Base-by-base conservation (phyloP, 2,797 vertebrate genomes). In the Intellagama lesueurii region DNA sequence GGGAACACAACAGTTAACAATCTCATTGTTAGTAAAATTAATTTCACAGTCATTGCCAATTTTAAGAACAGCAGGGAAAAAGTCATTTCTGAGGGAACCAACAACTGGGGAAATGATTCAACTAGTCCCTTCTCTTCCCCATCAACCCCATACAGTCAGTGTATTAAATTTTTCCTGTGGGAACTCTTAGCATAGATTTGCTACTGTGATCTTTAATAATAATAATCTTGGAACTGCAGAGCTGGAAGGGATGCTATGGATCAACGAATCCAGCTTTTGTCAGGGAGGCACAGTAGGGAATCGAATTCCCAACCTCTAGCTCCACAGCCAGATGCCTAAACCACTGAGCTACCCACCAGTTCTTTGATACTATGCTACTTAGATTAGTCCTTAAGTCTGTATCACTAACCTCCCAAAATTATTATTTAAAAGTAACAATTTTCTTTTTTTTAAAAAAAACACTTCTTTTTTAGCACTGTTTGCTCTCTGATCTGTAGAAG, bases 351-450 rank as follows among this genome's bases (percentile, higher is more conserved):
- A 40, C 40, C 40, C 40, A 40, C 40, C 28, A 52, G 77, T 16
- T 79, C 11, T 72, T 72, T 30, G 30, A 7, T 44, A 22, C 24
- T n/a, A 30, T 79, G 64, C 47, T 22, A 17, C 8, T 22, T 35
- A 17, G 22, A 30, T 52, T 56, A 35, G 40, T 56, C 56, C 40
- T 47, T 75, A 35, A 40, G 26, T 64, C 11, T 86, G 35, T 9
- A 90, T 91, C 88, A 85, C 26, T 56, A 79, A 78, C 49, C 28
- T 32, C 24, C 28, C 26, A 77, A 82, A 91, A 91, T 75, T 69
- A 60, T 16, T 86, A 85, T 91, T 90, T 56, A 60, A 91, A 91
- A 89, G 22, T 0, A 9, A 7, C 40, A 17, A 83, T 22, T 79
- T 80, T 70, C 52, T 56, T 56, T 56, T 56, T 56, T 40, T 40